A percentile compares a stretch with the other conserved stretches of the same genome.
phyloP scores from a whole-genome alignment of 2,113 vertebrate genomes.

The Pantherophis guttatus region DNA sequence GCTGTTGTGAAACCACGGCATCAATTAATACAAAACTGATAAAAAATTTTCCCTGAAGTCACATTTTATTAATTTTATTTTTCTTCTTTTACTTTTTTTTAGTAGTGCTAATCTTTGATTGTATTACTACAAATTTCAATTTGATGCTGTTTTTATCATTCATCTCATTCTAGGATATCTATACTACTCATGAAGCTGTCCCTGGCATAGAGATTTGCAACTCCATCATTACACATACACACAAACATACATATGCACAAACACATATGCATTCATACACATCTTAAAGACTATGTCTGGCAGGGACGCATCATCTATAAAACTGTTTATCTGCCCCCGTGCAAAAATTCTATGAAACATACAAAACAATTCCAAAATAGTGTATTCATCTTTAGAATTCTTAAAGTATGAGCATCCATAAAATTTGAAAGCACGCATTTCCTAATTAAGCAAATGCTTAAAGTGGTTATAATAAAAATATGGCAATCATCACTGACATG shows the following conservation, averaged over 20 bases:
- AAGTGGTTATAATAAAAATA: not conserved
- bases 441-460: not conserved
- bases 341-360: not conserved
- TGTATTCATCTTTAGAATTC: not conserved
- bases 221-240: not conserved
- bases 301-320: not conserved
- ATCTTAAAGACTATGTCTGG: not conserved
- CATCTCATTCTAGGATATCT: not conserved
- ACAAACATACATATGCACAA: not conserved
- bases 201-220: not conserved
- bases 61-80: not conserved
- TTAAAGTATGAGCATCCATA: not conserved
- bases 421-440: not conserved
- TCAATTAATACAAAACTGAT: not conserved
- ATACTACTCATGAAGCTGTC: not conserved
- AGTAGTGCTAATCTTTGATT: not conserved
- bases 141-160: not conserved
- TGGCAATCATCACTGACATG: not conserved
- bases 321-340: not conserved
- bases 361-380: not conserved
- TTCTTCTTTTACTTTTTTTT: not conserved
- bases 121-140: not conserved
- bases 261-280: not conserved
- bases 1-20: not conserved
- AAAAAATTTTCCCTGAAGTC: not conserved